Evolutionary conservation across 2,888 invertebrate genomes (phyloP), one percentile per base, ranked within the genome.

Genomic region (Neoascia interrupta): DNA sequence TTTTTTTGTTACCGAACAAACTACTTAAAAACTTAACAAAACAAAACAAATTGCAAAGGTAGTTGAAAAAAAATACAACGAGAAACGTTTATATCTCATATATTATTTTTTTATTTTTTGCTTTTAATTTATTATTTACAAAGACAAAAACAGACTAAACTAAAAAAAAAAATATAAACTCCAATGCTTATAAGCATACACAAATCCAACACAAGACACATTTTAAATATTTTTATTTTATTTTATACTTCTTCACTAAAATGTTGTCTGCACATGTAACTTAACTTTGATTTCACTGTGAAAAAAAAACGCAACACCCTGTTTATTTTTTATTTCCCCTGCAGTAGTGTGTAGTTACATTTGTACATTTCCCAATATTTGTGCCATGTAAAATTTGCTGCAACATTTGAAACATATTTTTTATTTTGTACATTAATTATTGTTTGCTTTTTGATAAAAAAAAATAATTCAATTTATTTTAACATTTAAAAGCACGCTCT

Each of bases 31-130:
- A 68, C 51, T 43, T n/a, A 39, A 58, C 37, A 47, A 16, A 53
- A 60, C 53, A 54, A 66, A 49, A 66, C 54, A 49, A 54, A 66
- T 19, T 51, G 53, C 53, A 60, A 74, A 63, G 64, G 47, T 73
- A 79, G 43, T 56, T 69, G 54, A 74, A 61, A 34, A 72, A 60
- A n/a, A n/a, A n/a, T n/a, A n/a, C 56, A 84, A 83, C 84, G 76
- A 84, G 73, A 53, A 81, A 75, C 64, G 64, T 56, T 41, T 69
- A 56, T 54, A 36, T 53, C 53, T 76, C 68, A n/a, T 54, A 53
- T 31, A n/a, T 5, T 43, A n/a, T 31, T 31, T 31, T n/a, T 31
- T 31, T 31, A 31, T 51, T 43, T 28, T 23, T 26, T 51, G 13
- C 16, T 60, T 56, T 54, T 61, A 70, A 31, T 63, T 21, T 13